Conservation (phyloP, 2,797 vertebrate genomes). For the Acanthiza pusilla region DNA sequence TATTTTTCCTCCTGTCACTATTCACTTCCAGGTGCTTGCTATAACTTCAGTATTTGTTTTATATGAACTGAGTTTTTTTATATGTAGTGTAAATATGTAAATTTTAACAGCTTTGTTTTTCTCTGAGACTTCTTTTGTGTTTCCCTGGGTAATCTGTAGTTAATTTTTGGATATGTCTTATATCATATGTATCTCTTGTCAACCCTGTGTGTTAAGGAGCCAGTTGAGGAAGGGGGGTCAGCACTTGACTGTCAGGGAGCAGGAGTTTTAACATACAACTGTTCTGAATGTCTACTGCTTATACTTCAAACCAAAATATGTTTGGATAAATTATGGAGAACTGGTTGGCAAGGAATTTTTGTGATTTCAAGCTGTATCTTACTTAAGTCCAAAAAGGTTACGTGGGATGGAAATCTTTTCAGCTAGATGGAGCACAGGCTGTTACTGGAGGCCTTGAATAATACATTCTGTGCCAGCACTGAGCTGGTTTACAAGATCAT, state of each 20-base stretch:
- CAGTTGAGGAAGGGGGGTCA: background rate
- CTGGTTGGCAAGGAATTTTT: background rate
- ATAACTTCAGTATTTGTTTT: background rate
- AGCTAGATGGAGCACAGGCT: background rate
- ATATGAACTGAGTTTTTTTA: background rate
- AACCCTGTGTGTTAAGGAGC: background rate
- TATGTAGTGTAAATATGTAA: background rate
- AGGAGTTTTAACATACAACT: background rate
- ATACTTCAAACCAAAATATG: background rate
- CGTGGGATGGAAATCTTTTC: background rate
- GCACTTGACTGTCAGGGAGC: background rate
- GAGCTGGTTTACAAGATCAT: background rate
- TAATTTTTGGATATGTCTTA: background rate
- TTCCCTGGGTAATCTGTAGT: accelerated
- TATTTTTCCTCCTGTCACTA: background rate
- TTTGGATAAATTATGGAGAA: background rate
- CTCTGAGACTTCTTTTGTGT: background rate
- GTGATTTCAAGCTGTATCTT: background rate
- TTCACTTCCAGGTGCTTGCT: background rate
- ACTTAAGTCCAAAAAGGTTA: background rate
- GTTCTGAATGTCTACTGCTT: background rate
- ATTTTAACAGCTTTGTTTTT: background rate
- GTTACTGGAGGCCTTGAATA: background rate
- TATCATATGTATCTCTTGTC: background rate
- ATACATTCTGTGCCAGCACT: background rate